Percentiles rank a stretch among this genome's conserved stretches.
Conservation (phyloP, 2,113 vertebrate genomes). For the Meles meles region DNA sequence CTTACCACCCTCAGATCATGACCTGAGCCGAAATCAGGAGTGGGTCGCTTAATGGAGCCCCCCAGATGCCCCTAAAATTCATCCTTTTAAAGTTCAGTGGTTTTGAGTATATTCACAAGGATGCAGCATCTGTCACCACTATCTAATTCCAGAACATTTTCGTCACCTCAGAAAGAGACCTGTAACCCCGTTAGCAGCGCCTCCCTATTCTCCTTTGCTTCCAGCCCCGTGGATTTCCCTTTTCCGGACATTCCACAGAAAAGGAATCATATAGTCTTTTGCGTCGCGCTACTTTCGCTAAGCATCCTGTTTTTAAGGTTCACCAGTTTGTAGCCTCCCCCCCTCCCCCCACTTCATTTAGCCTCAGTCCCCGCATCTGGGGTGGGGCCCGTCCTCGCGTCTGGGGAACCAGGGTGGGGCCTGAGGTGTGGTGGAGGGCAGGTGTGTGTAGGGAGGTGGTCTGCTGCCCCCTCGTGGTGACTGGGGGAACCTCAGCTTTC, state of each 20-base stretch:
- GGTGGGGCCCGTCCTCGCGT: not conserved
- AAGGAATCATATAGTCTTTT: not conserved
- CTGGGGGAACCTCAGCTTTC: not conserved
- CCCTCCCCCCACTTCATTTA: not conserved
- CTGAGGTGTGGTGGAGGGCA: not conserved
- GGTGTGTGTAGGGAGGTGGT: not conserved
- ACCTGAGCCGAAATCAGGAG: not conserved
- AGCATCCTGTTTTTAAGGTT: not conserved
- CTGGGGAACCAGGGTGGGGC: accelerated
- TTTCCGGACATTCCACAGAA: not conserved
- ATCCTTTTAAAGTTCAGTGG: not conserved
- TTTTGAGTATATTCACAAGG: not conserved
- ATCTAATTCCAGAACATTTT: not conserved
- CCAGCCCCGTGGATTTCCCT: not conserved
- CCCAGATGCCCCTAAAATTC: not conserved
- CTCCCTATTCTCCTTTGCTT: no score
- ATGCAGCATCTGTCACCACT: not conserved
- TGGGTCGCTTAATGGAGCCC: not conserved
- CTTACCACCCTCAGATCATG: not conserved
- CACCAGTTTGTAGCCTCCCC: not conserved
- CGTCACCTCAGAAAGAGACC: not conserved
- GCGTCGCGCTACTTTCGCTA: not conserved
- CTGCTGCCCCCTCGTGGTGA: conserved; percentile 32
- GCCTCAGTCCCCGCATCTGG: not conserved
- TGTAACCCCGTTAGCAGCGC: not conserved